Conservation (phyloP, 2,113 vertebrate genomes). For the Phaethon lepturus region DNA sequence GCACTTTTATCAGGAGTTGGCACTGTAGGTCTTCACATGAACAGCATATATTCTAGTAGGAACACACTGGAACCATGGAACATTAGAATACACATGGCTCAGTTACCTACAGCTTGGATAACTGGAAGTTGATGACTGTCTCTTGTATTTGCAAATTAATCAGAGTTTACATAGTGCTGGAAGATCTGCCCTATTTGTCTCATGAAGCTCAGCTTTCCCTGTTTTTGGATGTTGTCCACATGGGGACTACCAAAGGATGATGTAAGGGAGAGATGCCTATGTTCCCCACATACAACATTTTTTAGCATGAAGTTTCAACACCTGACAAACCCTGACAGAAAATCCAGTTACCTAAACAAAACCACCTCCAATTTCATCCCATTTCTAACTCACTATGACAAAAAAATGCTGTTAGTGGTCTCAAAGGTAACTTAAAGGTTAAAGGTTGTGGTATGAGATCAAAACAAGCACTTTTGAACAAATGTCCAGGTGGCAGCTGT, state of each 20-base stretch:
- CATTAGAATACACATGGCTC: neutral
- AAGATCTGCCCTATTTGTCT: neutral
- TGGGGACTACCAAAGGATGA: no score
- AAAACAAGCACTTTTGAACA: neutral
- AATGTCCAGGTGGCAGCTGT: neutral
- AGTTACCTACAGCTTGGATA: neutral
- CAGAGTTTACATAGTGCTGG: neutral
- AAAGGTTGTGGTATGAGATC: neutral
- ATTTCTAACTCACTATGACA: neutral
- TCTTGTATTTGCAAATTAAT: neutral
- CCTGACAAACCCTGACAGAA: neutral
- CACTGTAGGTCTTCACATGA: neutral
- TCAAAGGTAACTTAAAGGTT: neutral
- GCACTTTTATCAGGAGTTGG: neutral
- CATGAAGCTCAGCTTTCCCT: neutral
- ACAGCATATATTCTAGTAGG: neutral
- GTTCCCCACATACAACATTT: neutral
- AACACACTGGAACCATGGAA: neutral
- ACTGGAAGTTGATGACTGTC: neutral
- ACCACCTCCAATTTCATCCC: neutral
- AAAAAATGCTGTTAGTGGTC: neutral
- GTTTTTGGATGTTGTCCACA: neutral
- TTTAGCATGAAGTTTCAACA: neutral
- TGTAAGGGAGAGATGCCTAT: neutral
- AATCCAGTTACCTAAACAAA: neutral